Percentiles rank a stretch among this genome's conserved stretches.
Evolutionary conservation across 2,113 vertebrate species (phyloP).

Genomic region (Sinocyclocheilus anshuiensis): DNA sequence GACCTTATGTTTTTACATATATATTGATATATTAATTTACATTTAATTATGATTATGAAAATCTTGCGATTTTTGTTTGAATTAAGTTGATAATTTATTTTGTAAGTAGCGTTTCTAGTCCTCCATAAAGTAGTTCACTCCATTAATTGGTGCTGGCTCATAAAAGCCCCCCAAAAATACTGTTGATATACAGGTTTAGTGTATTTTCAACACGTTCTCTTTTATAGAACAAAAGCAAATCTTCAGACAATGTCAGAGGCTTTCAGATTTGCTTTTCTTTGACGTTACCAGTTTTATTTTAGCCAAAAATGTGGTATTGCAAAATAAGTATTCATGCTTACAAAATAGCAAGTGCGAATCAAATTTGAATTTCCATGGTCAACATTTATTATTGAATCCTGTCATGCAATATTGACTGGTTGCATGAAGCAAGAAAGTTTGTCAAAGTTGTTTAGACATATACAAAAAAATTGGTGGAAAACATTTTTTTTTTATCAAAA

Average conservation of each 20-base stretch:
- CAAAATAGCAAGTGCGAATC: no score
- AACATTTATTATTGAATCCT: neutral
- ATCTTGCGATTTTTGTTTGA: neutral
- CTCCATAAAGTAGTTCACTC: neutral
- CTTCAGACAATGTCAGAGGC: neutral
- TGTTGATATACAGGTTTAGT: neutral
- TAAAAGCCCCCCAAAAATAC: no score
- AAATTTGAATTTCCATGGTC: neutral
- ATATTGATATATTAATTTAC: no score
- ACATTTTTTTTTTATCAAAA: slow-evolving; percentile 4
- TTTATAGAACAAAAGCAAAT: neutral
- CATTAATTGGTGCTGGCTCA: no score
- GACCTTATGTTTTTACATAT: no score
- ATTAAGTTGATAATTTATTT: neutral
- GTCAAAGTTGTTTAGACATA: neutral
- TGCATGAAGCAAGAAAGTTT: neutral
- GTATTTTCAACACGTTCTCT: neutral
- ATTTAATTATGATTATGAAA: no score
- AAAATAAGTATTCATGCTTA: no score
- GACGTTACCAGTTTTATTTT: neutral
- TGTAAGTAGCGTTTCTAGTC: neutral
- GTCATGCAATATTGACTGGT: neutral
- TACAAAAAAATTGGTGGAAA: no score
- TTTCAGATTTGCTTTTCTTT: no score
- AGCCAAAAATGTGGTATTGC: neutral